These are phyloP conservation scores for Acronicta aceris DNA, from an alignment of 2,888 invertebrate species.

Conservation along the genomic window DNA sequence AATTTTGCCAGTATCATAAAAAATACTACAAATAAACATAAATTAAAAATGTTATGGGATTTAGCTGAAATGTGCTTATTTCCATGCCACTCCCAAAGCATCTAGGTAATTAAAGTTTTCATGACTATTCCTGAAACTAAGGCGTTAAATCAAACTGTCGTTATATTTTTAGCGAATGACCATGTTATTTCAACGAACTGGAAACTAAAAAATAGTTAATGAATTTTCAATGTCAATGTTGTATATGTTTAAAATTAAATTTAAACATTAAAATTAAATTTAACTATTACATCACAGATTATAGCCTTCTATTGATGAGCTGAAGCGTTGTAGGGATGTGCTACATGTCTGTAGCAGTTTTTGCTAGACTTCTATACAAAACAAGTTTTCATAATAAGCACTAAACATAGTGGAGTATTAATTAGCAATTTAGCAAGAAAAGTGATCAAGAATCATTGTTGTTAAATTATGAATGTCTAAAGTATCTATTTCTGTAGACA, in stretches of 20 bases:
- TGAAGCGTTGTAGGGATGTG: no score
- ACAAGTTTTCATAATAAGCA: no score
- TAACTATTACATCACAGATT: not conserved
- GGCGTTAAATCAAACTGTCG: constrained; percentile 25
- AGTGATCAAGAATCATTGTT: no score
- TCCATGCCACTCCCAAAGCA: constrained; percentile 13
- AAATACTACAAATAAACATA: constrained; percentile 39
- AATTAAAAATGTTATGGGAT: constrained; percentile 39
- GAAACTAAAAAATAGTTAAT: not conserved
- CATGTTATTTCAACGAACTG: constrained; percentile 8
- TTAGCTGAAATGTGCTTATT: constrained; percentile 17
- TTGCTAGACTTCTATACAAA: no score
- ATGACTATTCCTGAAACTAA: constrained; percentile 33
- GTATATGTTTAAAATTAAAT: not conserved
- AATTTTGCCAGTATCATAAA: constrained; percentile 21
- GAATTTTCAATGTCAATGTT: constrained; percentile 3
- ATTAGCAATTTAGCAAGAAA: no score
- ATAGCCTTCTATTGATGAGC: not conserved
- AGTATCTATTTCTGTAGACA: no score
- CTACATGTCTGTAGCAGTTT: no score
- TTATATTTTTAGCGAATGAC: constrained; percentile 15
- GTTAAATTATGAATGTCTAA: no score
- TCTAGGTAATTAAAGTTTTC: constrained; percentile 38
- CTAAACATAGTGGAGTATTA: no score
- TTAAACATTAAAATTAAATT: not conserved